These are phyloP conservation scores for Balaenoptera acutorostrata DNA, from an alignment of 2,113 vertebrate genomes.

Conservation along the genomic window DNA sequence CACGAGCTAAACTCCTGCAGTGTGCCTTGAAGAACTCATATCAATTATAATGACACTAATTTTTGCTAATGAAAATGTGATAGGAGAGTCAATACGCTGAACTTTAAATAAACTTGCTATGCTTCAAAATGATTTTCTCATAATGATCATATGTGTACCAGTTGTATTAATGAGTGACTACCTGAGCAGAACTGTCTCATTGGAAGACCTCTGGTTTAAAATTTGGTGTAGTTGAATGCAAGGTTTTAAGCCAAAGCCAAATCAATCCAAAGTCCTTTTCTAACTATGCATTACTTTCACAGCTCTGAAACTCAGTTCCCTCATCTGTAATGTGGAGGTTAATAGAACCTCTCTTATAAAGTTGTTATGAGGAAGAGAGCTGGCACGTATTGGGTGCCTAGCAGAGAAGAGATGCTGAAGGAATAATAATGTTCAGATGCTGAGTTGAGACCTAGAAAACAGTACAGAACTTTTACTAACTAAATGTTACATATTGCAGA, in stretches of 20 bases:
- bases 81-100: neutral
- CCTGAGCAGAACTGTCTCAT: neutral
- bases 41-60: neutral
- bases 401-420: neutral
- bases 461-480: neutral
- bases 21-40: neutral
- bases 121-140: neutral
- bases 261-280: neutral
- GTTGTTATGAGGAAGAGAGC: neutral
- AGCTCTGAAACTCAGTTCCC: neutral
- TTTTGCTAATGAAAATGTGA: conserved; percentile 23
- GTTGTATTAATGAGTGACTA: neutral
- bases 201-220: neutral
- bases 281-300: neutral
- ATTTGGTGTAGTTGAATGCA: neutral
- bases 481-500: neutral
- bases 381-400: neutral
- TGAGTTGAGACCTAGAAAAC: neutral
- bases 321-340: neutral
- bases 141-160: neutral
- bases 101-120: neutral
- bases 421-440: neutral
- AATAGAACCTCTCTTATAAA: neutral
- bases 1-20: neutral
- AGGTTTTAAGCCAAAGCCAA: neutral